These are phyloP conservation scores for Temnothorax rugatulus DNA, from an alignment of 2,888 invertebrate species.

Conservation along the genomic window DNA sequence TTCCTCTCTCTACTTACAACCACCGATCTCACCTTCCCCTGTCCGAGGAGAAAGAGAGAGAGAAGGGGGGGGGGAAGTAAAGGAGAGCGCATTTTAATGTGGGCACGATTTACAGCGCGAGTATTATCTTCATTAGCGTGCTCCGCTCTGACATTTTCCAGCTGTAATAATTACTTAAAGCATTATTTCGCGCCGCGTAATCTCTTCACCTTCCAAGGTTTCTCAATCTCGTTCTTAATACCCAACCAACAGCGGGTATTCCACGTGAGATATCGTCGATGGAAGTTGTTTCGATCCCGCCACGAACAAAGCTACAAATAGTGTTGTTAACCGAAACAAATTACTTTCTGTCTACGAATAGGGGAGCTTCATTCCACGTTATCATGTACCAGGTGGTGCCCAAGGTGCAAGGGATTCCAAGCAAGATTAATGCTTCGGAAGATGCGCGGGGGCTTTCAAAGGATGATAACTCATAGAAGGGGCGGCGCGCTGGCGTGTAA, in stretches of 20 bases:
- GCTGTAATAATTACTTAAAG: constrained; percentile 46
- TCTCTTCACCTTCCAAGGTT: constrained; percentile 30
- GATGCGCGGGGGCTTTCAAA: constrained; percentile 72
- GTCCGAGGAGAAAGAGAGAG: neutral
- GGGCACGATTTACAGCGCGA: constrained; percentile 48
- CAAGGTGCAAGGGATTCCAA: constrained; percentile 69
- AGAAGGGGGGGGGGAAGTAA: neutral
- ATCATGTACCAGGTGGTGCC: constrained; percentile 61
- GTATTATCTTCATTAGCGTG: constrained; percentile 67
- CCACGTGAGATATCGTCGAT: constrained; percentile 45
- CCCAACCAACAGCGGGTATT: constrained; percentile 34
- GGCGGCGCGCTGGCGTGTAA: constrained; percentile 67
- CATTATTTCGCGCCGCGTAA: constrained; percentile 40
- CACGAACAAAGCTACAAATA: constrained; percentile 55
- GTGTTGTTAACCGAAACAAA: constrained; percentile 63
- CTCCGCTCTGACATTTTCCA: constrained; percentile 46
- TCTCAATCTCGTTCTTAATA: constrained; percentile 45
- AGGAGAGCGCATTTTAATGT: constrained; percentile 40
- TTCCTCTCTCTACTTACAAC: constrained; percentile 21
- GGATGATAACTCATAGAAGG: constrained; percentile 70
- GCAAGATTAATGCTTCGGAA: constrained; percentile 75
- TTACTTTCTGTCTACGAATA: constrained; percentile 65
- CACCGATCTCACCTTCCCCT: constrained; percentile 20
- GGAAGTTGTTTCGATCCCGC: constrained; percentile 40
- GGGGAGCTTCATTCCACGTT: constrained; percentile 64